Conservation (phyloP, 1,140 invertebrate genomes). For the Stenopsyche tienmushanensis region DNA sequence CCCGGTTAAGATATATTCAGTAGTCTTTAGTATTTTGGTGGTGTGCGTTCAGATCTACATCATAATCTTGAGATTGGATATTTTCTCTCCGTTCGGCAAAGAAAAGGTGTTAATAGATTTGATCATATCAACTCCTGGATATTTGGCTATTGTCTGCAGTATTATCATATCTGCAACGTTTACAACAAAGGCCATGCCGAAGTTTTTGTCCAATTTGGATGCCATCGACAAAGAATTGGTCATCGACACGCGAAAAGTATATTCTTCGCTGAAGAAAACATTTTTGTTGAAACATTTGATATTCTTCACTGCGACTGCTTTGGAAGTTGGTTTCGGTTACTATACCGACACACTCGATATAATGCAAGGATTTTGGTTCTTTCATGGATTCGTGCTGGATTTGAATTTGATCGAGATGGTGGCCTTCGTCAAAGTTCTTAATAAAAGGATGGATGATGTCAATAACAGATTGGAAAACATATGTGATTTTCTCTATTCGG, state of each 20-base stretch:
- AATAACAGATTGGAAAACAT: not conserved
- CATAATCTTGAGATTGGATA: not conserved
- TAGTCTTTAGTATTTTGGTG: not conserved
- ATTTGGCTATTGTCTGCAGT: not conserved
- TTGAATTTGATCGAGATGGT: constrained; percentile 5
- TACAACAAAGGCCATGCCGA: constrained; percentile 12
- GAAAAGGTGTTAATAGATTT: constrained; percentile 7
- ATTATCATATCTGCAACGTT: constrained; percentile 13
- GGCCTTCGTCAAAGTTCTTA: not conserved
- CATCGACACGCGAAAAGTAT: not conserved
- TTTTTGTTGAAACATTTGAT: not conserved
- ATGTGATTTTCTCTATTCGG: constrained; percentile 3
- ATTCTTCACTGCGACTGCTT: not conserved
- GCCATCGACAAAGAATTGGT: constrained; percentile 2
- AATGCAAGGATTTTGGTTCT: not conserved
- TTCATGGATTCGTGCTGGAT: not conserved
- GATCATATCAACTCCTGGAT: not conserved
- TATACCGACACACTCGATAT: not conserved
- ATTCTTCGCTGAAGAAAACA: not conserved
- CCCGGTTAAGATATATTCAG: not conserved
- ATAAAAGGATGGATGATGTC: not conserved
- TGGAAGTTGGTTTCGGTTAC: not conserved
- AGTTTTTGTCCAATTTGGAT: constrained; percentile 5
- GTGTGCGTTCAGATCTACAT: not conserved
- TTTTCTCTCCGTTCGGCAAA: not conserved